phyloP scores from a whole-genome alignment of 2,888 invertebrate genomes.

The Orchesellides sinensis region DNA sequence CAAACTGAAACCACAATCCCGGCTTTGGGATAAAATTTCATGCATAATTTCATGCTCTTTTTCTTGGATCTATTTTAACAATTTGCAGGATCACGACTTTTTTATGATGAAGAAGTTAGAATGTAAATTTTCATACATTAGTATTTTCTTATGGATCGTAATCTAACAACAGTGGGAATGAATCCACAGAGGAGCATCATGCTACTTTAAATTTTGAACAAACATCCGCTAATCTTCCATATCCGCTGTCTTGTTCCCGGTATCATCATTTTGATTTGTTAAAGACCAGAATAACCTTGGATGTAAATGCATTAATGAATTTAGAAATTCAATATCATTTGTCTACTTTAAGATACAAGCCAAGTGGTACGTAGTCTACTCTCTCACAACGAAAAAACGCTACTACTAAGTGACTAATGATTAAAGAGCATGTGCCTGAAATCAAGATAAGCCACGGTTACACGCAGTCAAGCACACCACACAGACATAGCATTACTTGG shows the following conservation, averaged over 20 bases:
- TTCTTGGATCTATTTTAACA: constrained; percentile 49
- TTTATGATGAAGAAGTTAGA: constrained; percentile 24
- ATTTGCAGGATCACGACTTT: constrained; percentile 54
- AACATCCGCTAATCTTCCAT: constrained; percentile 57
- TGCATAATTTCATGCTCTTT: constrained; percentile 68
- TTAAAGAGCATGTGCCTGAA: constrained; percentile 60
- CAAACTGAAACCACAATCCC: constrained; percentile 62
- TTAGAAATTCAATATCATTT: constrained; percentile 50
- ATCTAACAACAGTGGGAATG: constrained; percentile 7
- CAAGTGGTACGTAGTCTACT: neutral
- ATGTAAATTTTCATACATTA: neutral
- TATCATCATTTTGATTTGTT: no score
- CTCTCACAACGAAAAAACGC: constrained; percentile 3
- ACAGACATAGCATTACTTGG: constrained; percentile 16
- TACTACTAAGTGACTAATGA: constrained; percentile 42
- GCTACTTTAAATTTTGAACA: constrained; percentile 18
- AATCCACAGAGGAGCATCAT: neutral
- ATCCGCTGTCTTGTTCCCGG: constrained; percentile 12
- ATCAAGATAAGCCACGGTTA: constrained; percentile 51
- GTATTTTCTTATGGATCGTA: no score
- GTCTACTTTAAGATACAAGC: neutral
- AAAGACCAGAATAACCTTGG: neutral
- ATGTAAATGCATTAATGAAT: constrained; percentile 41
- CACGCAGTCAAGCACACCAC: constrained; percentile 13
- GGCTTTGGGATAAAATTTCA: constrained; percentile 62